A percentile compares a stretch with the other conserved stretches of the same genome.
Evolutionary conservation across 2,113 vertebrate species (phyloP).

Genomic region (Oxyruncus cristatus): DNA sequence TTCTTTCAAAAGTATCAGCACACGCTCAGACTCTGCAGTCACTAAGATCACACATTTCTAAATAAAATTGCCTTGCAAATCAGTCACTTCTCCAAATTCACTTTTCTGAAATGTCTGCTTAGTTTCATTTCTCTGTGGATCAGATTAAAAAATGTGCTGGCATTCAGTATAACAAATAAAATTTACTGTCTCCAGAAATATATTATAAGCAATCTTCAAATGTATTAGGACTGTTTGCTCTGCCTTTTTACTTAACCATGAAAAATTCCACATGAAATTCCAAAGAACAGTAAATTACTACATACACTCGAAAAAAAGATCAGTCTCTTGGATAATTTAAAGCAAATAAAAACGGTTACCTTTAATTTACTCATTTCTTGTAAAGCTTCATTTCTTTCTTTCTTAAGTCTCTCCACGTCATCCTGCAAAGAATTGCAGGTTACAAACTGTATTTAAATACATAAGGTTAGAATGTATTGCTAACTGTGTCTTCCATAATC

Average conservation of each 20-base stretch:
- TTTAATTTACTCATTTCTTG: constrained; percentile 83
- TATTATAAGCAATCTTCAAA: not conserved
- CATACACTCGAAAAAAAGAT: not conserved
- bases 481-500: not conserved
- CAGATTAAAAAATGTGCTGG: not conserved
- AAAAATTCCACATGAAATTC: not conserved
- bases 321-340: not conserved
- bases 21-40: not conserved
- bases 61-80: not conserved
- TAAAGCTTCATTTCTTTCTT: constrained; percentile 83
- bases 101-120: not conserved
- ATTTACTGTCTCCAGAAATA: not conserved
- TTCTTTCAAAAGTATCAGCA: not conserved
- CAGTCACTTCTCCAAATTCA: not conserved
- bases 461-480: not conserved
- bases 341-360: constrained; percentile 70
- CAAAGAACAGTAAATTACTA: not conserved
- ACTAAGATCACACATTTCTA: not conserved
- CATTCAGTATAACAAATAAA: not conserved
- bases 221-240: not conserved
- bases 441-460: constrained; percentile 64
- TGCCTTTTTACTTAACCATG: not conserved
- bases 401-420: constrained; percentile 81
- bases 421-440: constrained; percentile 78
- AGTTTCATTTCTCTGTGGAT: not conserved